Conservation (phyloP, 2,888 invertebrate species). For the Thereva unica region DNA sequence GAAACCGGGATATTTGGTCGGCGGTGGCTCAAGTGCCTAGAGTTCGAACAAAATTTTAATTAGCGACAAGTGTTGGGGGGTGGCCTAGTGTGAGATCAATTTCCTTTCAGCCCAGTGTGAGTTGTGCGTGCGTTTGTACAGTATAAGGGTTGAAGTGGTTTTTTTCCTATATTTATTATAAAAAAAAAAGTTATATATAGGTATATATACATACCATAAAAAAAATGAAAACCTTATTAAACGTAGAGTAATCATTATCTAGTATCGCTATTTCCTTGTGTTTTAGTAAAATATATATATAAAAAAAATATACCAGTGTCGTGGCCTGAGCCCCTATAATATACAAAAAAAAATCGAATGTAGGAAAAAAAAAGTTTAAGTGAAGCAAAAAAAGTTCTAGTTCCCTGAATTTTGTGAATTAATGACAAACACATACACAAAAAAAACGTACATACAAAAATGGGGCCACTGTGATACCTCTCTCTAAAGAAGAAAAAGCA, state of each 20-base stretch:
- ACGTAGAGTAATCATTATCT: too few species aligned
- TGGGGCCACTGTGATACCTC: conserved; percentile 38
- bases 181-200: too few species aligned
- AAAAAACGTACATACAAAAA: conserved; percentile 5
- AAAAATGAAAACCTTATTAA: too few species aligned
- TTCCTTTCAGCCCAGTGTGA: conserved; percentile 1
- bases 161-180: too few species aligned
- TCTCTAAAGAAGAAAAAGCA: conserved; percentile 28
- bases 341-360: not conserved
- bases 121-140: conserved; percentile 6
- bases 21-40: not conserved
- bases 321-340: too few species aligned
- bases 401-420: conserved; percentile 18
- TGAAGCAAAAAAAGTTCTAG: conserved; percentile 18
- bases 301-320: too few species aligned
- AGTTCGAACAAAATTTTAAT: conserved; percentile 17
- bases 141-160: too few species aligned
- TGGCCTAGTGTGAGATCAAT: not conserved
- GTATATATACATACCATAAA: too few species aligned
- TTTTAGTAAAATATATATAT: too few species aligned
- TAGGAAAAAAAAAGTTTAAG: conserved; percentile 18
- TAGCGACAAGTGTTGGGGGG: conserved; percentile 23
- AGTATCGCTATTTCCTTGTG: too few species aligned
- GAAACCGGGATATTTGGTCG: conserved; percentile 7
- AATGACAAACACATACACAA: conserved; percentile 31